These are phyloP conservation scores for Caenorhabditis wallacei DNA, from an alignment of 2,888 invertebrate species.

Conservation along the genomic window DNA sequence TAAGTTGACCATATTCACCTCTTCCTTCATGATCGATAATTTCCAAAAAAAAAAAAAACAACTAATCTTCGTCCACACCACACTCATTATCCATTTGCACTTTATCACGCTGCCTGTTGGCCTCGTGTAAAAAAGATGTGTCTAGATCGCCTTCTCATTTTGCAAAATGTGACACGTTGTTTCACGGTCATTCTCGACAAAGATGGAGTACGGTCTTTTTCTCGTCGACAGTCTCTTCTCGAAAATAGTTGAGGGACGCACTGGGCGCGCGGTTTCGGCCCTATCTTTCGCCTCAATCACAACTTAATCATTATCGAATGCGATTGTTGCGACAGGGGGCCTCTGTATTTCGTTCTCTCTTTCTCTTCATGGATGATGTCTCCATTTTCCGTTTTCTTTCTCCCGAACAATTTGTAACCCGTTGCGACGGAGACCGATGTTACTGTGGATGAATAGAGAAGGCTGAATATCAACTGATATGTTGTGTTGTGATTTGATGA, in stretches of 20 bases:
- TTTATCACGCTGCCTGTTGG: background rate
- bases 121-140: background rate
- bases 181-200: constrained; percentile 60
- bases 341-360: constrained; percentile 19
- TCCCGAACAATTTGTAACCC: constrained; percentile 61
- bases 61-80: no score
- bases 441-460: constrained; percentile 43
- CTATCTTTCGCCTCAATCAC: constrained; percentile 65
- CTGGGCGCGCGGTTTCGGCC: constrained; percentile 12
- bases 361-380: background rate
- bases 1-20: no score
- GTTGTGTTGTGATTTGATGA: constrained; percentile 23
- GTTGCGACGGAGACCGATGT: constrained; percentile 56
- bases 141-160: constrained; percentile 15
- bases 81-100: background rate
- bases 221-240: constrained; percentile 29
- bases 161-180: constrained; percentile 54
- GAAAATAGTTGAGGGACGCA: constrained; percentile 26
- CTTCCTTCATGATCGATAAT: no score
- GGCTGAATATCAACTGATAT: constrained; percentile 60
- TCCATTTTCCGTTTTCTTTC: constrained; percentile 10
- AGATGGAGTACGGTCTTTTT: constrained; percentile 28
- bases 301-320: constrained; percentile 64
- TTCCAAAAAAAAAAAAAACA: no score
- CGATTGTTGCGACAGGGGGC: constrained; percentile 50